Conservation (phyloP, 1,140 invertebrate species). For the Drosophila kepulauana region DNA sequence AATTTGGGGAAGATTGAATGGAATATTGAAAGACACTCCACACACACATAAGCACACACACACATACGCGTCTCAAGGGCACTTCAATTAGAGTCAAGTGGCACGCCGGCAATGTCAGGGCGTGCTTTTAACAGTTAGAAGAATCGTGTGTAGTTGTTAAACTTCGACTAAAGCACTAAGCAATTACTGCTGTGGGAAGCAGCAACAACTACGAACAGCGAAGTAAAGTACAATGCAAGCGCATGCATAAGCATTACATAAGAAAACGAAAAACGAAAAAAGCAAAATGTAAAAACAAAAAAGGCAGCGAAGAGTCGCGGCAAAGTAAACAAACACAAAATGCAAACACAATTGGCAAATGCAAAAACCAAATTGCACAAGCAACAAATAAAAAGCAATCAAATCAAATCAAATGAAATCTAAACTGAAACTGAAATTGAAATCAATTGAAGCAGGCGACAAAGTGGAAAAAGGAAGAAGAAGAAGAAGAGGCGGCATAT, state of each 20-base stretch:
- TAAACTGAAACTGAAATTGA: constrained; percentile 57
- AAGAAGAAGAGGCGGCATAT: constrained; percentile 3
- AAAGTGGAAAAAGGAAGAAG: background rate
- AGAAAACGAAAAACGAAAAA: constrained; percentile 16
- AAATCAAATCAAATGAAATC: constrained; percentile 52
- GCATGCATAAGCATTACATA: constrained; percentile 71
- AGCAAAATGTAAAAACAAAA: constrained; percentile 4
- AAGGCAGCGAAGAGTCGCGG: background rate
- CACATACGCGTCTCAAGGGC: constrained; percentile 50
- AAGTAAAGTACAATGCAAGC: constrained; percentile 30
- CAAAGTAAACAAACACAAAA: constrained; percentile 15
- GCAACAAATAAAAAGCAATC: constrained; percentile 40
- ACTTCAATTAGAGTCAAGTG: constrained; percentile 58
- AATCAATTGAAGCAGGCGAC: constrained; percentile 61
- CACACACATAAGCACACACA: too few relatives aligned
- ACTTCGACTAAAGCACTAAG: constrained; percentile 50
- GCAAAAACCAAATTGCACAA: constrained; percentile 27
- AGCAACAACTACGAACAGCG: constrained; percentile 4
- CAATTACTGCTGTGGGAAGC: constrained; percentile 50
- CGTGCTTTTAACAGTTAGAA: background rate
- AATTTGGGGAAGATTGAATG: constrained; percentile 31
- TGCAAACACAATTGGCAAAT: constrained; percentile 8
- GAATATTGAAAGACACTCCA: constrained; percentile 18
- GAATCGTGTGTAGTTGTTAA: constrained; percentile 10
- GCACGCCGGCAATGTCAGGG: constrained; percentile 7